Conservation (phyloP, 2,113 vertebrate genomes). For the Buteo buteo region DNA sequence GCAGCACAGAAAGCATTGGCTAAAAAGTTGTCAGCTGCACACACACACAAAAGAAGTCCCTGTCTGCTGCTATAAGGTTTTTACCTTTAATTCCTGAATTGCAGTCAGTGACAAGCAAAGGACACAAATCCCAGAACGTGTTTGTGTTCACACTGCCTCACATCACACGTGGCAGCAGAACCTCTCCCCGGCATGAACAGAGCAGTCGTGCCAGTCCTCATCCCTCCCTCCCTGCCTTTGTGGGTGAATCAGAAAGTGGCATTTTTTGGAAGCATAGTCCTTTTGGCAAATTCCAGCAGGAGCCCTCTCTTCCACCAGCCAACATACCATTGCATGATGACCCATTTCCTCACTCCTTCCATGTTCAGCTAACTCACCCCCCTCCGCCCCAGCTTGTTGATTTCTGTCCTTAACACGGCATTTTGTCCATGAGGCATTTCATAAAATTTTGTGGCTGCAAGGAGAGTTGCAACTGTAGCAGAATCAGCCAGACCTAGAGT, state of each 20-base stretch:
- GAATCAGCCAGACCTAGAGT: background rate
- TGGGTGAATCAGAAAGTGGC: background rate
- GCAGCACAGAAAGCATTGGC: background rate
- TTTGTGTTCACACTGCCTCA: background rate
- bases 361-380: background rate
- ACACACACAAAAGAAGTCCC: background rate
- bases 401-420: rapidly evolving
- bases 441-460: background rate
- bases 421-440: background rate
- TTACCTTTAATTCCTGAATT: background rate
- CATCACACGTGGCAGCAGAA: background rate
- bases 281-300: background rate
- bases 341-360: background rate
- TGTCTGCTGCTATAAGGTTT: background rate
- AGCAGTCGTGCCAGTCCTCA: background rate
- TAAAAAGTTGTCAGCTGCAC: background rate
- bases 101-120: background rate
- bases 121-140: background rate
- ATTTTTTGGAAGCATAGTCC: background rate
- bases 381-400: background rate
- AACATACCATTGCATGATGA: background rate
- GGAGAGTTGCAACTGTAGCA: background rate
- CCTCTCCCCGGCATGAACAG: background rate
- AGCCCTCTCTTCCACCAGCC: background rate
- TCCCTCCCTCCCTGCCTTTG: background rate